Evolutionary conservation across 2,113 vertebrate genomes (phyloP).

Genomic region (Clarias gariepinus): DNA sequence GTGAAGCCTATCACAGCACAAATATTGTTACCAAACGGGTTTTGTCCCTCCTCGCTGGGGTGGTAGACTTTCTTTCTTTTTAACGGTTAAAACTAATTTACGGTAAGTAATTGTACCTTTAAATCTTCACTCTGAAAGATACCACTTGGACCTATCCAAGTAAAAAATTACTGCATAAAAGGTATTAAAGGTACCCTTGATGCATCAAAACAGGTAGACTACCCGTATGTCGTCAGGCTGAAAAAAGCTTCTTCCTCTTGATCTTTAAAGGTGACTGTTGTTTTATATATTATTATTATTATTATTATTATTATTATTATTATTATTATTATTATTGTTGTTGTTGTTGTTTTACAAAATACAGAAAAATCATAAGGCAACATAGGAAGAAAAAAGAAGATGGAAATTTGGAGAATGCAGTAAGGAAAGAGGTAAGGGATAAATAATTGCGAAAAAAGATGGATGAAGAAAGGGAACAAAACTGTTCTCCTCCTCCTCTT

Average conservation of each 20-base stretch:
- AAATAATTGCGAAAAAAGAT: neutral
- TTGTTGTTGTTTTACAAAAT: too few species aligned
- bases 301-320: constrained; percentile 3
- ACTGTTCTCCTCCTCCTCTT: constrained; percentile 67
- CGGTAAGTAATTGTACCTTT: neutral
- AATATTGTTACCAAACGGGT: neutral
- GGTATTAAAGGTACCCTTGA: neutral
- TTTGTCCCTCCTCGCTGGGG: neutral
- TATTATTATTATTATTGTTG: neutral
- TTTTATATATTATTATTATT: neutral
- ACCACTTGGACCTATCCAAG: neutral
- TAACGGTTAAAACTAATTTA: neutral
- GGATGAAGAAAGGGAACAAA: constrained; percentile 50
- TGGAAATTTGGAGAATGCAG: neutral
- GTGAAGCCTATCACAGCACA: neutral
- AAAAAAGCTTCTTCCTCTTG: too few species aligned
- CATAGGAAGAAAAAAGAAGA: constrained; percentile 6
- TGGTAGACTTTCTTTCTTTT: neutral
- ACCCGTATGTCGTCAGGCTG: too few species aligned
- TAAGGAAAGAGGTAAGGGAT: neutral
- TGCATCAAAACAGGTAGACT: neutral
- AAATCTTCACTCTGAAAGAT: neutral
- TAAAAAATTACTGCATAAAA: neutral
- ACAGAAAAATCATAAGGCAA: neutral
- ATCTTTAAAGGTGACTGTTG: too few species aligned